Conservation (phyloP, 2,888 invertebrate species). For the Labia minor region DNA sequence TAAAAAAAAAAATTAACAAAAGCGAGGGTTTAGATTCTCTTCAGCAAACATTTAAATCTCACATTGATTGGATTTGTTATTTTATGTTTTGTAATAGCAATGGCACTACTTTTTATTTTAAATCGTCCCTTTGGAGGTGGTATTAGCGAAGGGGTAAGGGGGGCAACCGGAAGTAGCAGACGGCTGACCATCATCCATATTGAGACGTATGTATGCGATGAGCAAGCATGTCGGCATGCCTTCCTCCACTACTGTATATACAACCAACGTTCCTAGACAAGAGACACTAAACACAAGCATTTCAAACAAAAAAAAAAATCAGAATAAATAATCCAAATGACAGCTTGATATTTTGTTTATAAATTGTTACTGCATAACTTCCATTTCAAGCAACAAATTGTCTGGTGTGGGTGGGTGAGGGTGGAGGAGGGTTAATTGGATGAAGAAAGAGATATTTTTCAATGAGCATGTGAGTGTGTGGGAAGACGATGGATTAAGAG, state of each 20-base stretch:
- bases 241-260: neutral
- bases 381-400: neutral
- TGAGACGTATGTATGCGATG: neutral
- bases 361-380: conserved; percentile 3
- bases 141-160: neutral
- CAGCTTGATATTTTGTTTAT: conserved; percentile 13
- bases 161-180: neutral
- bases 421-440: too few species aligned
- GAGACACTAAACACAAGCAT: neutral
- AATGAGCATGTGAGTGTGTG: too few species aligned
- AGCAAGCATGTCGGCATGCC: neutral
- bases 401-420: neutral
- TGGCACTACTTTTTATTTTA: neutral
- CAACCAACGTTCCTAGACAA: neutral
- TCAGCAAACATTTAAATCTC: too few species aligned
- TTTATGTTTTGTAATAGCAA: neutral
- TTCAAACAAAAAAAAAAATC: neutral
- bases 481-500: too few species aligned
- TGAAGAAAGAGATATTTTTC: too few species aligned
- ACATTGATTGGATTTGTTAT: too few species aligned
- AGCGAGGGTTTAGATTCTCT: too few species aligned
- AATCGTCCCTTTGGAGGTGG: neutral
- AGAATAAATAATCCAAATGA: neutral
- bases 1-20: too few species aligned
- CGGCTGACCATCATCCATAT: conserved; percentile 2